Percentiles rank a stretch among this genome's conserved stretches.
Conservation (phyloP, 2,888 invertebrate genomes). For the Nemotelus pantherinus region DNA sequence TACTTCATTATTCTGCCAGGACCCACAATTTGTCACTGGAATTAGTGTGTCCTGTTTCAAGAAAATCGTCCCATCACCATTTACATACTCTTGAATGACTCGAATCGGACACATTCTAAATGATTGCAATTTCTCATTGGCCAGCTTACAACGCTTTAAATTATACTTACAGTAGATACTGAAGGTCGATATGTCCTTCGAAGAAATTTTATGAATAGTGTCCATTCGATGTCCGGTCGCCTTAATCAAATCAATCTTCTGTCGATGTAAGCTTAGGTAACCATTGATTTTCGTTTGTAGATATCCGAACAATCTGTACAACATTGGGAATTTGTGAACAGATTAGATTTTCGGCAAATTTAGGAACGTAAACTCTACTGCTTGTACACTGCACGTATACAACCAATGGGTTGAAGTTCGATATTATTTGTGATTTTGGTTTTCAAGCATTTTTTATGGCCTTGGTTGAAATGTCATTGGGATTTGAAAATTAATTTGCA, state of each 20-base stretch:
- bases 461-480: too few species aligned
- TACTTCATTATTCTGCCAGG: neutral
- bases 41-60: conserved; percentile 27
- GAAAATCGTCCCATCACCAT: conserved; percentile 9
- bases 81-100: conserved; percentile 17
- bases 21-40: conserved; percentile 20
- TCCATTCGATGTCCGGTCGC: conserved; percentile 49
- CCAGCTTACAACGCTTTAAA: conserved; percentile 7
- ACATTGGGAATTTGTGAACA: conserved; percentile 32
- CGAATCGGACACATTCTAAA: conserved; percentile 13
- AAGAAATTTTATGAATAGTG: conserved; percentile 48
- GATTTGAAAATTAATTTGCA: too few species aligned
- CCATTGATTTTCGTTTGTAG: neutral
- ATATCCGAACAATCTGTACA: neutral
- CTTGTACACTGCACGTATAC: neutral
- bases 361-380: too few species aligned
- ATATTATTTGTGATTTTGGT: too few species aligned
- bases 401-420: neutral
- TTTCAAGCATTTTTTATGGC: too few species aligned
- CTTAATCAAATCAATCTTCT: conserved; percentile 50
- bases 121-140: conserved; percentile 31
- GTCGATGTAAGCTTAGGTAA: conserved; percentile 33
- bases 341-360: conserved; percentile 9
- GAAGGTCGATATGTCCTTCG: conserved; percentile 10
- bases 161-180: conserved; percentile 1